Evolutionary conservation across 2,113 vertebrate species (phyloP).

Genomic region (Laticauda colubrina): DNA sequence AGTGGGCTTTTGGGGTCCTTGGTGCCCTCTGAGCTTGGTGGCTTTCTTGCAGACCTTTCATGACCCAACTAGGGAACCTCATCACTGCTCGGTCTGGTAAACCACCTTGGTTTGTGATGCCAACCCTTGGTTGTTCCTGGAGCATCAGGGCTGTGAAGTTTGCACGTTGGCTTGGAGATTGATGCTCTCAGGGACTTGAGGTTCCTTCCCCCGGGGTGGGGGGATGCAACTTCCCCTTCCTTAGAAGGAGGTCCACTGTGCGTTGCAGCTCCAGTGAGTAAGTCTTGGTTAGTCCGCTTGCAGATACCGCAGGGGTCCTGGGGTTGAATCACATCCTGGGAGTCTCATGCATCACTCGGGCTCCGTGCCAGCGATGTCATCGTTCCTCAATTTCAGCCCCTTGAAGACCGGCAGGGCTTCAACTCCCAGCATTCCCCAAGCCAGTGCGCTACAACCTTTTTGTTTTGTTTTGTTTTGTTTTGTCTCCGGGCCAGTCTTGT

Average conservation of each 20-base stretch:
- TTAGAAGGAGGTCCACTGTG: neutral
- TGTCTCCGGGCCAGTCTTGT: too few species aligned
- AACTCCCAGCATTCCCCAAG: too few species aligned
- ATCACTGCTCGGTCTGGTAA: neutral
- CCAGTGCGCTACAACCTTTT: too few species aligned
- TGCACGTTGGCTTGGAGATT: neutral
- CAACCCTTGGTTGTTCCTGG: neutral
- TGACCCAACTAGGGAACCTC: neutral
- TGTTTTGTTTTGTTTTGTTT: too few species aligned
- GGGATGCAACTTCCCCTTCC: neutral
- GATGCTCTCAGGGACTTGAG: neutral
- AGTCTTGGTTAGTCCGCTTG: neutral
- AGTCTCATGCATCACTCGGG: neutral
- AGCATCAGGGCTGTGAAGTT: neutral
- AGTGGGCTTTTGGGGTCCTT: neutral
- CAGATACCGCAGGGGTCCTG: neutral
- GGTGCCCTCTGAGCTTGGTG: neutral
- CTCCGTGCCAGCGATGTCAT: too few species aligned
- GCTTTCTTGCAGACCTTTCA: too few species aligned
- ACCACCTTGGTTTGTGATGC: too few species aligned
- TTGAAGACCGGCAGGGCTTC: neutral
- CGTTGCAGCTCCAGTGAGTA: neutral
- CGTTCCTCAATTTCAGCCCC: neutral
- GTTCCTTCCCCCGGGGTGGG: neutral
- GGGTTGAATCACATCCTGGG: neutral